Base-by-base conservation (phyloP, 2,888 invertebrate genomes). In the Metopia argyrocephala region DNA sequence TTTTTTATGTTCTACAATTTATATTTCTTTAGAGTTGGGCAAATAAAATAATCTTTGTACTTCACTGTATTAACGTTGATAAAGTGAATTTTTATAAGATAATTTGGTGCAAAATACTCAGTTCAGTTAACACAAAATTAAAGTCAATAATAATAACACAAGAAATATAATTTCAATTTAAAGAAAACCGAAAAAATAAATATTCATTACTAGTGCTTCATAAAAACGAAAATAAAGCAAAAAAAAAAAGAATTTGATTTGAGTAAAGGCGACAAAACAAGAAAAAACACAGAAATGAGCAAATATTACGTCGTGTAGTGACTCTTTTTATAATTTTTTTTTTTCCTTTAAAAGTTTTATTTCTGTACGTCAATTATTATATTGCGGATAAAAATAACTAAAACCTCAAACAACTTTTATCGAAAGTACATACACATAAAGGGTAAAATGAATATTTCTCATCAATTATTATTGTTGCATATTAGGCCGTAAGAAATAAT, bases 201-300 rank as follows among this genome's bases (percentile, higher is more conserved):
- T 69, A 81, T 78, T 78, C 74, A 81, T 78, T 78, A 62, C 70
- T 78, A 81, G 78, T 62, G 81, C 78, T 78, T 78, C 81, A 23
- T 56, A 70, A 76, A 65, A 54, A 54, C 56, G 48, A 61, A 69
- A 59, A 64, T 15, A 15, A 61, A 31, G 12, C 25, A 65, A 21
- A 21, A 66, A 18, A 66, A 12, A 20, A 45, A 64, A 56, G 45
- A 31, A 21, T 9, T n/a, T 9, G 20, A 66, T 31, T 64, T 20
- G n/a, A n/a, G n/a, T n/a, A 64, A 66, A 68, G 50, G 62, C 46
- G 73, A 68, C 71, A 64, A 76, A 69, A 68, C 56, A 68, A 73
- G 45, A 68, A 57, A 52, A 52, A 68, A 65, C n/a, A 38, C 20
- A 61, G 27, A 66, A 56, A 71, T 59, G 48, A 21, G 38, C 27